Conservation (phyloP, 2,797 vertebrate species). For the Aphelocoma californica region DNA sequence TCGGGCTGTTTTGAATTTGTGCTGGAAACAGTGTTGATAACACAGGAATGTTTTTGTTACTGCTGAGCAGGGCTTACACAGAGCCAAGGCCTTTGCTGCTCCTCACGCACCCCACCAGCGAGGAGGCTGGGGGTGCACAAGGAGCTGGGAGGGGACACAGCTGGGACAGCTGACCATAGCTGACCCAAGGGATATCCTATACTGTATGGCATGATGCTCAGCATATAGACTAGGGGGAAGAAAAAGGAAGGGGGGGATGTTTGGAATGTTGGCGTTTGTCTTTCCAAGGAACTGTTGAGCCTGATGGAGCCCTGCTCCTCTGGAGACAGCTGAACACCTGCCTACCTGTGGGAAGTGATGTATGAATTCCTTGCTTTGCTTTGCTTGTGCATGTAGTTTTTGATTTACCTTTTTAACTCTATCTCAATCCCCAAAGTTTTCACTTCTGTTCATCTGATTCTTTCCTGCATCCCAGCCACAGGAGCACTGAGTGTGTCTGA, state of each 20-base stretch:
- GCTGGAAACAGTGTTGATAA: neutral
- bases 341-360: neutral
- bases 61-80: neutral
- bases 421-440: neutral
- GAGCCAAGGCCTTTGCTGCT: neutral
- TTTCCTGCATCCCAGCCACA: accelerated
- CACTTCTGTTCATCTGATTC: neutral
- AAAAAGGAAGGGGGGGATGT: neutral
- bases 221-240: neutral
- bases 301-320: neutral
- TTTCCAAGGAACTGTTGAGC: neutral
- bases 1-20: neutral
- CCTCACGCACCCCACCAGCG: accelerated
- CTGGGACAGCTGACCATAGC: neutral
- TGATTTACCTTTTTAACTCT: neutral
- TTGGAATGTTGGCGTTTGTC: neutral
- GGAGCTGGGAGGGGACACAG: neutral
- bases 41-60: neutral
- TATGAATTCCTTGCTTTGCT: neutral
- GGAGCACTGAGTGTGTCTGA: neutral
- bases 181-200: neutral
- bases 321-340: neutral
- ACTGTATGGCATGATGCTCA: neutral
- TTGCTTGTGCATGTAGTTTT: neutral
- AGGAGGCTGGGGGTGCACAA: neutral